Evolutionary conservation across 2,797 vertebrate species (phyloP).

Genomic region (Ibycter americanus): DNA sequence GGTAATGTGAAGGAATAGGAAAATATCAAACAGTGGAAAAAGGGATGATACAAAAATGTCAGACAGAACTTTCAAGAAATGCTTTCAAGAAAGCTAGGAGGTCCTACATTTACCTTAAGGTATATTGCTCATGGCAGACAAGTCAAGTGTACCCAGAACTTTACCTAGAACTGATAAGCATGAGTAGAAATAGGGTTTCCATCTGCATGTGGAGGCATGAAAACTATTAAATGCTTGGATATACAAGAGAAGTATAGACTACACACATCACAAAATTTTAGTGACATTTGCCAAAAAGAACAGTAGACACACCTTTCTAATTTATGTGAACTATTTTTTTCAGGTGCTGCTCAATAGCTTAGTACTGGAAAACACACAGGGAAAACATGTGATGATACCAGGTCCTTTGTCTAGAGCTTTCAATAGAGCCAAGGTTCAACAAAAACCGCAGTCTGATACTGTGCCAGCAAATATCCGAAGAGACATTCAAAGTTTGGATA

Average conservation of each 20-base stretch:
- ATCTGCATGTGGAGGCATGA: background rate
- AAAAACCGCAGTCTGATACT: background rate
- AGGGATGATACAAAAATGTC: background rate
- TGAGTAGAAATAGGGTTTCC: background rate
- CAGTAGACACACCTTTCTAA: background rate
- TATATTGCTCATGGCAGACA: background rate
- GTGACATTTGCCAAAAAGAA: background rate
- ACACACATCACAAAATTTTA: background rate
- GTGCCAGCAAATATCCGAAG: background rate
- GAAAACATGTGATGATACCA: background rate
- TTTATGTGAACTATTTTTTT: background rate
- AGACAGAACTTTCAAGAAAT: background rate
- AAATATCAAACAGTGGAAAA: background rate
- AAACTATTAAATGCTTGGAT: background rate
- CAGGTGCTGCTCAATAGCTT: background rate
- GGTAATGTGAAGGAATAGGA: background rate
- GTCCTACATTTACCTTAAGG: background rate
- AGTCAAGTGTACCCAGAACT: background rate
- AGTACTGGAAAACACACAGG: background rate
- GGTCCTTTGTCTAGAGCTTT: background rate
- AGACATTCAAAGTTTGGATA: background rate
- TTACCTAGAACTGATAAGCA: background rate
- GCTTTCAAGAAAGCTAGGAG: background rate
- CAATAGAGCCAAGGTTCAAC: background rate
- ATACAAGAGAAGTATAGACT: background rate